Conservation (phyloP, 2,113 vertebrate species). For the Oplegnathus fasciatus region DNA sequence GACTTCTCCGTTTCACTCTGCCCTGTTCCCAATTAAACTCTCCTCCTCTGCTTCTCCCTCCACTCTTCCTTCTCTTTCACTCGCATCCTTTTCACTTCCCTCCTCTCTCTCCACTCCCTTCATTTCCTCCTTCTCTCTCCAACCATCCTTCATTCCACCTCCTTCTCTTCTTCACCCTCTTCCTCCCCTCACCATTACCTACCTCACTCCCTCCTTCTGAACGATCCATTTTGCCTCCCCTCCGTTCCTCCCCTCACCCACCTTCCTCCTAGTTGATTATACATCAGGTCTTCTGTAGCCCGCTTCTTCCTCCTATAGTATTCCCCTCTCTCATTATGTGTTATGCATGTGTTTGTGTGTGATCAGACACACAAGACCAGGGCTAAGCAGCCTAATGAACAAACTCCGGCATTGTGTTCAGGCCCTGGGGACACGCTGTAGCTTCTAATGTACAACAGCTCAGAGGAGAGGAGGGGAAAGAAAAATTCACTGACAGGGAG, state of each 20-base stretch:
- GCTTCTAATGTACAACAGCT: constrained; percentile 75
- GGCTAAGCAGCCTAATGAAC: constrained; percentile 80
- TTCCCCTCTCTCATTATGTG: constrained; percentile 72
- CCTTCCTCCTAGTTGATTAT: constrained; percentile 56
- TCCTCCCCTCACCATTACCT: neutral
- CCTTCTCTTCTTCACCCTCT: neutral
- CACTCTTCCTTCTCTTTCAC: neutral
- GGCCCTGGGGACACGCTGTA: constrained; percentile 64
- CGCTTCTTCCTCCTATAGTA: constrained; percentile 49
- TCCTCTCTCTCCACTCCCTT: neutral
- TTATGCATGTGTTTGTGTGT: constrained; percentile 71
- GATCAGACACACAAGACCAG: constrained; percentile 74
- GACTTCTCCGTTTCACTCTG: constrained; percentile 7
- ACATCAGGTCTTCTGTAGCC: constrained; percentile 57
- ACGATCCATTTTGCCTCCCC: constrained; percentile 28
- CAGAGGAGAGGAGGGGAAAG: constrained; percentile 52
- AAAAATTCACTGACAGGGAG: constrained; percentile 57
- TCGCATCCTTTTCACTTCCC: neutral
- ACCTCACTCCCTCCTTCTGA: constrained; percentile 3
- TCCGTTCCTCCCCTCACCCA: constrained; percentile 12
- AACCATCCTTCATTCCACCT: neutral
- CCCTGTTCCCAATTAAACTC: constrained; percentile 35
- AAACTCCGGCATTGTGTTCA: constrained; percentile 77
- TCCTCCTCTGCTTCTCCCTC: constrained; percentile 5
- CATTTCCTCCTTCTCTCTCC: neutral